Conservation (phyloP, 2,113 vertebrate genomes). For the Ornithorhynchus anatinus region DNA sequence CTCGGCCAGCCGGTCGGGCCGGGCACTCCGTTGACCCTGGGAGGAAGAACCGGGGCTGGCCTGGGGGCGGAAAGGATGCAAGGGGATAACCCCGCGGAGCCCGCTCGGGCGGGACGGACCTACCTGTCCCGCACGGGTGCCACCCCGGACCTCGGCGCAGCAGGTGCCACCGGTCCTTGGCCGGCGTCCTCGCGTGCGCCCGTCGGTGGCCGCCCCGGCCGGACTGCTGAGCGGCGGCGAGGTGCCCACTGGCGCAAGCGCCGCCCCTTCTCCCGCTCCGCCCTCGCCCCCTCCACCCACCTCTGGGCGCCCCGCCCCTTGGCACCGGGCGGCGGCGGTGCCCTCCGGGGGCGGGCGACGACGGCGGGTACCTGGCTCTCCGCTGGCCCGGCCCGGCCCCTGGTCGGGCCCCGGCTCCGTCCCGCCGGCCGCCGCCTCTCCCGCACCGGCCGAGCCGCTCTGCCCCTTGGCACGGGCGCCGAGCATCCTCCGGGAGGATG, state of each 20-base stretch:
- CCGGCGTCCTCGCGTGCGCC: too few relatives aligned
- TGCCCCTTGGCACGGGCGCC: background rate
- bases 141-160: background rate
- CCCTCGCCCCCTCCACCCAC: background rate
- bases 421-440: background rate
- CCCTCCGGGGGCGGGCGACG: background rate
- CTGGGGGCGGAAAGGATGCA: constrained; percentile 3
- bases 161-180: background rate
- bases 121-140: background rate
- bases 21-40: accelerated
- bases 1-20: background rate
- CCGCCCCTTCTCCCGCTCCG: background rate
- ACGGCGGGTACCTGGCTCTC: background rate
- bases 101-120: background rate
- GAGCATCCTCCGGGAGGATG: too few relatives aligned
- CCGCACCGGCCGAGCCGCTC: background rate
- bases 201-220: too few relatives aligned
- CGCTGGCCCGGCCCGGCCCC: constrained; percentile 10
- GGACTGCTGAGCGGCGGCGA: background rate
- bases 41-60: accelerated
- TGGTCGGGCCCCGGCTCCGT: background rate
- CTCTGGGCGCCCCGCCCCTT: background rate
- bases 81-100: background rate
- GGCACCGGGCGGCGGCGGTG: background rate
- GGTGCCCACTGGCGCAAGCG: constrained; percentile 5